Conservation (phyloP, 2,888 invertebrate species). For the Aricia artaxerxes region DNA sequence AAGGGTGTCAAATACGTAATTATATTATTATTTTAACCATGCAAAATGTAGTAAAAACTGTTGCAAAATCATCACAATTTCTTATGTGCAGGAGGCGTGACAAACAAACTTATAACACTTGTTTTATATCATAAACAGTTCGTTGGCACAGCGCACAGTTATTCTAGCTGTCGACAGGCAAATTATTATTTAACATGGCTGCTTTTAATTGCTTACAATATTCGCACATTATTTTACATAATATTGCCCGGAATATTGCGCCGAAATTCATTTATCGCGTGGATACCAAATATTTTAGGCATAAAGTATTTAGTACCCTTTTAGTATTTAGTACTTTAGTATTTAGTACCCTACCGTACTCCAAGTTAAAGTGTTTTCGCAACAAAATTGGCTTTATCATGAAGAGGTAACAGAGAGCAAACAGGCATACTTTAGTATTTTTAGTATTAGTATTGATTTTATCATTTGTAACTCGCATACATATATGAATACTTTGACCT, state of each 20-base stretch:
- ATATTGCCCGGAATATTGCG: background rate
- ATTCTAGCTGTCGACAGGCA: background rate
- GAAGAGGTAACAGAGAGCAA: no score
- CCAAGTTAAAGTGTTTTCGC: no score
- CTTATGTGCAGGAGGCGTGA: background rate
- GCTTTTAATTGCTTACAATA: background rate
- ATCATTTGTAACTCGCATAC: no score
- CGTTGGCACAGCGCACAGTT: background rate
- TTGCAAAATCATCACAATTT: background rate
- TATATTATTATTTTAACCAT: background rate
- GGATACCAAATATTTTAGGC: no score
- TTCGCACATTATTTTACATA: background rate
- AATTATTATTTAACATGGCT: background rate
- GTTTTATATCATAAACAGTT: constrained; percentile 3
- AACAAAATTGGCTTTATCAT: no score
- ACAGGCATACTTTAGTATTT: no score
- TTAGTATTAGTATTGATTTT: no score
- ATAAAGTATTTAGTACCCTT: no score
- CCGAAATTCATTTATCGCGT: no score
- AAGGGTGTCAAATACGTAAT: background rate
- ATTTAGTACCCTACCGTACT: no score
- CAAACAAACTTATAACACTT: background rate
- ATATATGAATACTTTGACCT: no score
- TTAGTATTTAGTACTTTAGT: no score
- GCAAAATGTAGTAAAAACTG: background rate